phyloP scores from a whole-genome alignment of 1,140 invertebrate species.

The Drosophila kepulauana region DNA sequence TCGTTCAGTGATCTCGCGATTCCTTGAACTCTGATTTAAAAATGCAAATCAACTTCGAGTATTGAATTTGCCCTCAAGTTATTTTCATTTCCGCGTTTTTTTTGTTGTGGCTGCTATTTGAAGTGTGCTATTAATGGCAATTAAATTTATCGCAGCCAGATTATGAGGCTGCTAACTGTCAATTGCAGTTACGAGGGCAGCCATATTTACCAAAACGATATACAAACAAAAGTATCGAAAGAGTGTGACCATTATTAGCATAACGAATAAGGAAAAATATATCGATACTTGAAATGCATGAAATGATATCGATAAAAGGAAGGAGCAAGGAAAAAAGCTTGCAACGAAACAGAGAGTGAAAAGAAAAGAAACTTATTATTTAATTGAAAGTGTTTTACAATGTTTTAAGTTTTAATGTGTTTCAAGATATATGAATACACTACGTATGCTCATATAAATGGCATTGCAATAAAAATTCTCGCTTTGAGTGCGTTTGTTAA shows the following conservation, averaged over 20 bases:
- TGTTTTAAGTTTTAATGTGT: not conserved
- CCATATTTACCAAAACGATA: too few species aligned
- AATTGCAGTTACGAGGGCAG: conserved; percentile 42
- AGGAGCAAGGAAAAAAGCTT: too few species aligned
- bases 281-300: too few species aligned
- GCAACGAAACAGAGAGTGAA: too few species aligned
- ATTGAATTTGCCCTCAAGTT: conserved; percentile 70
- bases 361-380: too few species aligned
- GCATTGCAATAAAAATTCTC: not conserved
- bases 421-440: not conserved
- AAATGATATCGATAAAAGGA: too few species aligned
- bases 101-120: conserved; percentile 53
- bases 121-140: conserved; percentile 78
- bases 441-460: conserved; percentile 2
- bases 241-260: too few species aligned
- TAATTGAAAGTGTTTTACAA: too few species aligned
- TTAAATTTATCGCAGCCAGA: conserved; percentile 77
- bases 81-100: conserved; percentile 70
- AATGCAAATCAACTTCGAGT: conserved; percentile 73
- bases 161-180: conserved; percentile 80
- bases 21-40: conserved; percentile 72
- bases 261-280: too few species aligned
- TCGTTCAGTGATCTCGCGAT: conserved; percentile 38
- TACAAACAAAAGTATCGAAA: too few species aligned
- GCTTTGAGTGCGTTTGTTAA: conserved; percentile 80